These are phyloP conservation scores for Melinopterus prodromus DNA, from an alignment of 2,888 invertebrate species.

Conservation along the genomic window DNA sequence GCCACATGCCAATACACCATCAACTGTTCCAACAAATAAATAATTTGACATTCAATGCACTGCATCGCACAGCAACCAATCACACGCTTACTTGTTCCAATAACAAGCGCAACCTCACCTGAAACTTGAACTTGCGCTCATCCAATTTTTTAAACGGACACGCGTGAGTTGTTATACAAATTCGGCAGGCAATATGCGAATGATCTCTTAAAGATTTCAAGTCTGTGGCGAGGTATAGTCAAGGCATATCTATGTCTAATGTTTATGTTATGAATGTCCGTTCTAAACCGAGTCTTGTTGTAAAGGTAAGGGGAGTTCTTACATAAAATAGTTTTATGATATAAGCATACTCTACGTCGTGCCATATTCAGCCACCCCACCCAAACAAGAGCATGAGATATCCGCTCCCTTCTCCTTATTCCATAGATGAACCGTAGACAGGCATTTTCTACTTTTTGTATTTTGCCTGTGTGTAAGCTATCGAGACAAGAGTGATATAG, in stretches of 20 bases:
- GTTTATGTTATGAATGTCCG: too few species aligned
- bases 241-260: too few species aligned
- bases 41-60: too few species aligned
- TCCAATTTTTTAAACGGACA: too few species aligned
- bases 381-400: slow-evolving; percentile 25
- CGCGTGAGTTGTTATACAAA: background rate
- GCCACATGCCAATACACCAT: too few species aligned
- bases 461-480: slow-evolving; percentile 17
- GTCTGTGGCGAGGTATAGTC: background rate
- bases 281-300: too few species aligned
- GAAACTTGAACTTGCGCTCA: too few species aligned
- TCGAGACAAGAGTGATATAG: slow-evolving; percentile 31
- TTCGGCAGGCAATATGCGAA: background rate
- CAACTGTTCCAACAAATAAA: too few species aligned
- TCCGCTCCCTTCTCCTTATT: slow-evolving; percentile 25
- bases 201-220: background rate
- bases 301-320: too few species aligned
- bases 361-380: slow-evolving; percentile 29
- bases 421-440: slow-evolving; percentile 34
- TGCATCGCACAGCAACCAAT: too few species aligned
- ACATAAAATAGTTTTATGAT: slow-evolving; percentile 18
- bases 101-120: too few species aligned
- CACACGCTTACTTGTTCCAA: too few species aligned
- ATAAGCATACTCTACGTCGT: slow-evolving; percentile 12
- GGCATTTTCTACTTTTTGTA: slow-evolving; percentile 30